These are phyloP conservation scores for Spea bombifrons DNA, from an alignment of 2,113 vertebrate genomes.

Conservation along the genomic window DNA sequence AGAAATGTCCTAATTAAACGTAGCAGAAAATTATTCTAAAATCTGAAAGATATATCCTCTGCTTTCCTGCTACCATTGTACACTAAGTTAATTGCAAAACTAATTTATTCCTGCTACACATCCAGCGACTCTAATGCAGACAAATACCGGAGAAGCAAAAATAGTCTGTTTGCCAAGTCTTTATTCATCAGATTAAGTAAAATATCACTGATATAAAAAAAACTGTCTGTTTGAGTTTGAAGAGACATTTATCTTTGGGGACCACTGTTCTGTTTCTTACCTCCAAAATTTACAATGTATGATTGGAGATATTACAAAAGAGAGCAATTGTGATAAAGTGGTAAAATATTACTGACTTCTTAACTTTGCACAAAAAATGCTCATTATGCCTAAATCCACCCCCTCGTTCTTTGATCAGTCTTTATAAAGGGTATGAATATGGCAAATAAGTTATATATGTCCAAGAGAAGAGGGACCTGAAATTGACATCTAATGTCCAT, in stretches of 20 bases:
- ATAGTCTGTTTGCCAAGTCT: slow-evolving; percentile 3
- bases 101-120: slow-evolving; percentile 50
- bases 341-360: too few relatives aligned
- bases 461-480: too few relatives aligned
- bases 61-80: slow-evolving; percentile 39
- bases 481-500: too few relatives aligned
- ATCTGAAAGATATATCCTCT: slow-evolving; percentile 35
- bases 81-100: slow-evolving; percentile 53
- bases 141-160: slow-evolving; percentile 10
- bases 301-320: too few relatives aligned
- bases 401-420: too few relatives aligned
- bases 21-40: slow-evolving; percentile 55
- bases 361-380: too few relatives aligned
- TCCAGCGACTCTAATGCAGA: accelerated
- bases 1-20: slow-evolving; percentile 60
- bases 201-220: slow-evolving; percentile 20
- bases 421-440: too few relatives aligned
- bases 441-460: too few relatives aligned
- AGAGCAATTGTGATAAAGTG: too few relatives aligned
- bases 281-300: neutral
- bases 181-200: slow-evolving; percentile 12
- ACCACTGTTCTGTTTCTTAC: neutral
- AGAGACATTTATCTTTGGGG: slow-evolving; percentile 17
- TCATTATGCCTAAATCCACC: too few relatives aligned
- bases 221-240: slow-evolving; percentile 18